phyloP scores from a whole-genome alignment of 92 coral and sea anemone genomes.

The Micromussa lordhowensis region DNA sequence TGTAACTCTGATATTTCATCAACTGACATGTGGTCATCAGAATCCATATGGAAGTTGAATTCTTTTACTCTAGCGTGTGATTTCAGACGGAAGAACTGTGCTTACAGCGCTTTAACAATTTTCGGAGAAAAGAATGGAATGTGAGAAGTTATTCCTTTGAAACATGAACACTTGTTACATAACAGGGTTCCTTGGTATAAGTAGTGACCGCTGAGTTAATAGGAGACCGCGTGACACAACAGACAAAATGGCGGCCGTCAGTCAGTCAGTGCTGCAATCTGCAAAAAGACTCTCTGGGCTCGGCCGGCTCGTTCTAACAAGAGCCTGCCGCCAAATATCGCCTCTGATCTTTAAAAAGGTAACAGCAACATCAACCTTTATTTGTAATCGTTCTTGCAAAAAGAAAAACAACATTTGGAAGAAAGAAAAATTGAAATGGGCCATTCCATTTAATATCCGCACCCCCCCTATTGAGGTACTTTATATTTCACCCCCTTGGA shows the following conservation, averaged over 20 bases:
- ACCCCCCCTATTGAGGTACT: too few species aligned
- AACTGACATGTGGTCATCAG: constrained; percentile 15
- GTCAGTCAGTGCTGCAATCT: constrained; percentile 5
- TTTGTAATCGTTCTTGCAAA: too few species aligned
- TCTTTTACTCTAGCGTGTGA: background rate
- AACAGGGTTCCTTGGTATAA: too few species aligned
- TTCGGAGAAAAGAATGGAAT: background rate
- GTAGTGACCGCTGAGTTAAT: constrained; percentile 50
- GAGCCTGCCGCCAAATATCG: constrained; percentile 24
- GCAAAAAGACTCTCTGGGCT: constrained; percentile 7
- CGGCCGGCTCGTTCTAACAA: constrained; percentile 14
- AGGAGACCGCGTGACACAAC: constrained; percentile 72
- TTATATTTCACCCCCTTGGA: too few species aligned
- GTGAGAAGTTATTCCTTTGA: too few species aligned
- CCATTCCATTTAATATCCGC: too few species aligned
- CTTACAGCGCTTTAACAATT: background rate
- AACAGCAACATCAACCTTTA: background rate
- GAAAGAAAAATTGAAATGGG: too few species aligned
- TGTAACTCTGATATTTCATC: constrained; percentile 42
- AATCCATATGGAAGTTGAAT: constrained; percentile 66
- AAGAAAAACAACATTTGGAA: too few species aligned
- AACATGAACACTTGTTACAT: background rate
- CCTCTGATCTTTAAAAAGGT: constrained; percentile 28
- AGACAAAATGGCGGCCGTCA: constrained; percentile 72
- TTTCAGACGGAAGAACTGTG: background rate